Evolutionary conservation across 2,888 invertebrate genomes (phyloP), one percentile per base, ranked within the genome.

Genomic region (Eudemis profundana): DNA sequence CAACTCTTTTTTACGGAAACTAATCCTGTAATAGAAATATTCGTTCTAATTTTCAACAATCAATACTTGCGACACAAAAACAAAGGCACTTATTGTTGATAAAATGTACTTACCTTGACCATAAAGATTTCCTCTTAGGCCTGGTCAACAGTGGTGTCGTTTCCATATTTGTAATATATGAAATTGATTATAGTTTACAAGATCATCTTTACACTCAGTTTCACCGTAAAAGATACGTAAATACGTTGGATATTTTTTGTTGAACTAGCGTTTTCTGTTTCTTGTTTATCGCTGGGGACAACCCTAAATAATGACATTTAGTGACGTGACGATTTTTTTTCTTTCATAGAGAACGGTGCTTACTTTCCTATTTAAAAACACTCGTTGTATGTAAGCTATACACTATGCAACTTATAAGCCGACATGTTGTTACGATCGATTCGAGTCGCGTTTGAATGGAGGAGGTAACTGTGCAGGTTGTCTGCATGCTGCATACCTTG

Each of bases 1-100:
- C 59, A 96, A 87, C 82, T 97, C 96, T 72, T 95, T 94, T 74
- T 95, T 95, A 65, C 96, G 94, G 93, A 96, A 96, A 77, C 95
- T 93, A 85, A 94, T 94, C 36, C 64, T 64, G 23, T 3, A 64
- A 64, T 64, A n/a, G 8, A 56, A 56, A 2, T 10, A 42, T 23
- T 1, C 36, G 14, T 7, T 12, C 12, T n/a, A 33, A n/a, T 4
- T 33, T 36, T 21, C 1, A 14, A 2, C 3, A 21, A 36, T 0
- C 14, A 3, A 17, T 19, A 10, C 10, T 12, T 40, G 14, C 1
- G 4, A 42, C 42, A 33, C 17, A 17, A 50, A 29, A 56, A 63
- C 56, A 56, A 62, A 33, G 42, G 38, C 2, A 23, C 14, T n/a
- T 19, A 17, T 46, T 23, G 23, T 10, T 51, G 17, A 33, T 44